These are phyloP conservation scores for Coregonus clupeaformis DNA, from an alignment of 2,113 vertebrate species.

Conservation along the genomic window DNA sequence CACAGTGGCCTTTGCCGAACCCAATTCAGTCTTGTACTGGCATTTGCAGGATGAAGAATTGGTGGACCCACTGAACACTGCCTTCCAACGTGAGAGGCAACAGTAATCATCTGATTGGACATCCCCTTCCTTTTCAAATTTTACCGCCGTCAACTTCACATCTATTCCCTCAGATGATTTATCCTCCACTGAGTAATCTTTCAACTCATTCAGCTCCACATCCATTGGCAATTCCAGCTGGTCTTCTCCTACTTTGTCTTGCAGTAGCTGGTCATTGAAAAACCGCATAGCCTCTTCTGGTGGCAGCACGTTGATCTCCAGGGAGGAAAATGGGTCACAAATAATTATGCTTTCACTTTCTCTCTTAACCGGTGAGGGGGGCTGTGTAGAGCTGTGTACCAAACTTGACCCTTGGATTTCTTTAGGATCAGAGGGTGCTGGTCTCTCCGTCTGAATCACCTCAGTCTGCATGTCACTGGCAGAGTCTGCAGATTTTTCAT, in stretches of 20 bases:
- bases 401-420: background rate
- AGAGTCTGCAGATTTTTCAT: background rate
- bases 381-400: background rate
- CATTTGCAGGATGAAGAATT: slow-evolving; percentile 31
- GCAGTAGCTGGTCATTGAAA: slow-evolving; percentile 12
- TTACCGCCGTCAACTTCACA: background rate
- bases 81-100: slow-evolving; percentile 58
- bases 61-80: slow-evolving; percentile 15
- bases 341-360: background rate
- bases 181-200: background rate
- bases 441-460: background rate
- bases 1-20: background rate
- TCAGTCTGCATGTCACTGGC: background rate
- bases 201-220: background rate
- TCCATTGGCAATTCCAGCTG: background rate
- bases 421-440: background rate
- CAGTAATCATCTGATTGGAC: slow-evolving; percentile 47
- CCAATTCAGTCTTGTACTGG: slow-evolving; percentile 10
- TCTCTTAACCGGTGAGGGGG: background rate
- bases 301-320: slow-evolving; percentile 58
- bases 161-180: background rate
- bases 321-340: slow-evolving; percentile 41
- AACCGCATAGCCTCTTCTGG: slow-evolving; percentile 56
- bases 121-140: background rate
- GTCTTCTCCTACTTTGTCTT: background rate